Percentiles rank a stretch among this genome's conserved stretches.
These are phyloP conservation scores for Psilopsiagon aurifrons DNA, from an alignment of 2,113 vertebrate genomes.

Conservation along the genomic window DNA sequence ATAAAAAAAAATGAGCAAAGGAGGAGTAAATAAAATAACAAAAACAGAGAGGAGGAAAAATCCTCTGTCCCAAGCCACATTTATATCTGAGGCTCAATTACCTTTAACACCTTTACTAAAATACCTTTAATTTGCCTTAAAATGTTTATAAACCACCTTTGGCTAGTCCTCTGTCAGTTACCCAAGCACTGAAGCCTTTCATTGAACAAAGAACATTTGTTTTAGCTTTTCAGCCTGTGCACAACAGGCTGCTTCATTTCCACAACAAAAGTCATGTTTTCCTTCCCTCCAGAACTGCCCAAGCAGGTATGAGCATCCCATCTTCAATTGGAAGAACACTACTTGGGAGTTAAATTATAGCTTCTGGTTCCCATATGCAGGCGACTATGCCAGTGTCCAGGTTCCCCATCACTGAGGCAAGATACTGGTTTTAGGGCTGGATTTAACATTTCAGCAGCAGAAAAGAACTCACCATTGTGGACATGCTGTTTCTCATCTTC, in stretches of 20 bases:
- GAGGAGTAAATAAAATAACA: not conserved
- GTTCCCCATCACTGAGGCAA: not conserved
- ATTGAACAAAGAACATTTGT: not conserved
- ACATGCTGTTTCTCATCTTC: slow-evolving; percentile 56
- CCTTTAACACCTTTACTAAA: not conserved
- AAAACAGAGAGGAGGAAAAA: not conserved
- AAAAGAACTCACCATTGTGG: slow-evolving; percentile 76
- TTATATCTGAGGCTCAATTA: not conserved
- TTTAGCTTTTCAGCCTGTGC: not conserved
- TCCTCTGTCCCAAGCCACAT: not conserved
- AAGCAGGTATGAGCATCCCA: not conserved
- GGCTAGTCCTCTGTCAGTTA: not conserved
- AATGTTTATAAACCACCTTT: not conserved
- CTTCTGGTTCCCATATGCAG: not conserved
- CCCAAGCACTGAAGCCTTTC: not conserved
- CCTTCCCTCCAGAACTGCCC: not conserved
- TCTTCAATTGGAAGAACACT: not conserved
- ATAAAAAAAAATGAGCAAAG: not conserved
- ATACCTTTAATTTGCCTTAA: not conserved
- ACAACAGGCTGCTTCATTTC: not conserved
- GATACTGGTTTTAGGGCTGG: not conserved
- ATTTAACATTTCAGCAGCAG: not conserved
- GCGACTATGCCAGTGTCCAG: not conserved
- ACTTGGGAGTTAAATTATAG: not conserved
- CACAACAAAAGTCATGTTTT: not conserved